These are phyloP conservation scores for Gryon sp. DNA, from an alignment of 1,140 invertebrate species.

Conservation along the genomic window DNA sequence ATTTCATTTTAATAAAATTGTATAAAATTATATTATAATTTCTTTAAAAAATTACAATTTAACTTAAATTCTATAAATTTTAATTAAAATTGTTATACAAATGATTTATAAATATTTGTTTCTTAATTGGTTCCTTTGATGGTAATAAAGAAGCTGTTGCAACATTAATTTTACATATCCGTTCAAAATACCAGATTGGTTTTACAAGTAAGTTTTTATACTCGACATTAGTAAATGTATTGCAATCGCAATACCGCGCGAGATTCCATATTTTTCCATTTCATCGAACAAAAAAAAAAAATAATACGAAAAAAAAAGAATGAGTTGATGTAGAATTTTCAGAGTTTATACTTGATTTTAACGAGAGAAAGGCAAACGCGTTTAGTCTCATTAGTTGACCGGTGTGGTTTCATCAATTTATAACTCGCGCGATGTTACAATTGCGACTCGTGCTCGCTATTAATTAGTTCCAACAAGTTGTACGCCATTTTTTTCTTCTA, in stretches of 20 bases:
- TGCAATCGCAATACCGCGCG: slow-evolving; percentile 10
- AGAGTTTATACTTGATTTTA: slow-evolving; percentile 37
- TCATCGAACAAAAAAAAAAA: too few species aligned
- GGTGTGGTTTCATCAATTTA: slow-evolving; percentile 57
- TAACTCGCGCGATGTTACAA: slow-evolving; percentile 47
- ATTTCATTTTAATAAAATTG: too few species aligned
- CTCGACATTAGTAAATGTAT: neutral
- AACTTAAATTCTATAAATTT: too few species aligned
- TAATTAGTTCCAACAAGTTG: slow-evolving; percentile 48
- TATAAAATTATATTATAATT: too few species aligned
- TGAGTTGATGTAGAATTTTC: slow-evolving; percentile 35
- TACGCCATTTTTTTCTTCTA: slow-evolving; percentile 3
- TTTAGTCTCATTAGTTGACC: slow-evolving; percentile 57
- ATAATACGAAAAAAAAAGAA: slow-evolving; percentile 42
- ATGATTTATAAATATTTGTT: too few species aligned
- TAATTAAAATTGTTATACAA: too few species aligned
- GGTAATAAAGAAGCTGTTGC: too few species aligned
- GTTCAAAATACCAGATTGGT: too few species aligned
- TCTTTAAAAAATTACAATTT: too few species aligned
- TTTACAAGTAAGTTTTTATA: slow-evolving; percentile 5
- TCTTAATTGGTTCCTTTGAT: too few species aligned
- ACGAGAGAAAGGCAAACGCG: slow-evolving; percentile 63
- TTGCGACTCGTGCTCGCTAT: slow-evolving; percentile 40
- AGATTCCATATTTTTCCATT: slow-evolving; percentile 38
- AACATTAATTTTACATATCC: too few species aligned